Conservation (phyloP, 2,797 vertebrate species). For the Lagocephalus sceleratus region DNA sequence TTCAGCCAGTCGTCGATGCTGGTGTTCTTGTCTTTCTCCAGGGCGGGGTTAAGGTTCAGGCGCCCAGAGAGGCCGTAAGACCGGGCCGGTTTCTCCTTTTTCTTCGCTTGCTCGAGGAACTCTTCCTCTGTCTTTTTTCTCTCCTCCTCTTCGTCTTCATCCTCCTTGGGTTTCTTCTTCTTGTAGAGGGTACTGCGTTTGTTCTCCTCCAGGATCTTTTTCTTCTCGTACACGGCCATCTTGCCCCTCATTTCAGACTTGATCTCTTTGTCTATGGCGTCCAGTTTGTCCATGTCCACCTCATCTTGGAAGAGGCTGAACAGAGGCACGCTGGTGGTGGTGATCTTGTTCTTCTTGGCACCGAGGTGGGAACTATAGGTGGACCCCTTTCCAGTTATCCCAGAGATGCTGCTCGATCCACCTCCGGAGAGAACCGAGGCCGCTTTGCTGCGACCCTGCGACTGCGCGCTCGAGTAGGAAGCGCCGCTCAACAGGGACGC, state of each 20-base stretch:
- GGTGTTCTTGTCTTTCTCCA: conserved; percentile 66
- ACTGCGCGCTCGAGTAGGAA: conserved; percentile 61
- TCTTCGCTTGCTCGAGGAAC: conserved; percentile 56
- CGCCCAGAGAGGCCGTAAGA: conserved; percentile 65
- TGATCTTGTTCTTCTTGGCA: conserved; percentile 72
- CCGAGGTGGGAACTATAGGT: conserved; percentile 37
- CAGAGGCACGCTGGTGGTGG: conserved; percentile 86
- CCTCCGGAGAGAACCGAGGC: conserved; percentile 56
- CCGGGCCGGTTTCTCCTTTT: conserved; percentile 62
- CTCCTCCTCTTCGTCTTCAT: conserved; percentile 69
- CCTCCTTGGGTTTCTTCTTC: conserved; percentile 86
- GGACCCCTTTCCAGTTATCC: conserved; percentile 63
- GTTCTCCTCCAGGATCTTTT: conserved; percentile 90
- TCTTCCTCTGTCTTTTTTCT: conserved; percentile 59
- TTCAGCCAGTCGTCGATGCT: conserved; percentile 85
- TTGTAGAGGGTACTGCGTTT: conserved; percentile 93
- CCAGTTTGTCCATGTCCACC: conserved; percentile 84
- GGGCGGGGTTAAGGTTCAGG: conserved; percentile 60
- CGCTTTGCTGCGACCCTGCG: conserved; percentile 34
- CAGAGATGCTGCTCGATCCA: conserved; percentile 65
- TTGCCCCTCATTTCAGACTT: conserved; percentile 86
- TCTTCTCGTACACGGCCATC: conserved; percentile 85
- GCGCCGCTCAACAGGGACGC: conserved; percentile 77
- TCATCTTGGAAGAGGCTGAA: conserved; percentile 93
- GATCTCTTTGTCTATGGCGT: conserved; percentile 86